Base-by-base conservation (phyloP, 2,113 vertebrate species). In the Larimichthys polyactis region DNA sequence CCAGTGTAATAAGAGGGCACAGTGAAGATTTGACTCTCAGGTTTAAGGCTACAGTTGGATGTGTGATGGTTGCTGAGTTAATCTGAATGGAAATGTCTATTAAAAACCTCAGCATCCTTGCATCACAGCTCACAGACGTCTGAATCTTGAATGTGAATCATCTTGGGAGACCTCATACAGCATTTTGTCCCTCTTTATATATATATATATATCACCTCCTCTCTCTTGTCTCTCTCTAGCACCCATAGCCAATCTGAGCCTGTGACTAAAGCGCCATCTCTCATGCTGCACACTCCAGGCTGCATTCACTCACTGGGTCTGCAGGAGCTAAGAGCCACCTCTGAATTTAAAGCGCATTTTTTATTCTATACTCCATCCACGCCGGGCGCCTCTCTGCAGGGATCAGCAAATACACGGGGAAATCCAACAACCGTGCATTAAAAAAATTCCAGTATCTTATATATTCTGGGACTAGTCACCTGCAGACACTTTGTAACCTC, bases 261-360 rank as follows among this genome's bases (percentile, higher is more conserved):
- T 78, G 84, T 86, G 90, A 87, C 87, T 85, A 82, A 92, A 90
- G 83, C 89, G 86, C 79, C 87, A 87, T 90, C 90, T 87, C 90
- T 81, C 87, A 43, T 70, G 65, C 84, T 82, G 79, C 62, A 54
- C 79, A 79, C 88, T 81, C 70, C 84, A 57, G 82, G 82, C 83
- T 85, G 85, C 89, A 20, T 66, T 69, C 40, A 72, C 58, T 85
- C 86, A 14, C 76, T 49, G 79, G 29, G 27, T 89, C 78, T 77
- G 85, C 86, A 81, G 77, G 55, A 83, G 68, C 77, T 36, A 40
- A 57, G 81, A 88, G 82, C 82, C 87, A 66, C 90, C 80, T 77
- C 90, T 86, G 81, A 70, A 86, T 83, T 76, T 36, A 78, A 85
- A 84, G 70, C 80, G 80, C 84, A 77, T 70, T 62, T 67, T 27